Evolutionary conservation across 2,888 invertebrate species (phyloP).

Genomic region (Andrena trimmerana): DNA sequence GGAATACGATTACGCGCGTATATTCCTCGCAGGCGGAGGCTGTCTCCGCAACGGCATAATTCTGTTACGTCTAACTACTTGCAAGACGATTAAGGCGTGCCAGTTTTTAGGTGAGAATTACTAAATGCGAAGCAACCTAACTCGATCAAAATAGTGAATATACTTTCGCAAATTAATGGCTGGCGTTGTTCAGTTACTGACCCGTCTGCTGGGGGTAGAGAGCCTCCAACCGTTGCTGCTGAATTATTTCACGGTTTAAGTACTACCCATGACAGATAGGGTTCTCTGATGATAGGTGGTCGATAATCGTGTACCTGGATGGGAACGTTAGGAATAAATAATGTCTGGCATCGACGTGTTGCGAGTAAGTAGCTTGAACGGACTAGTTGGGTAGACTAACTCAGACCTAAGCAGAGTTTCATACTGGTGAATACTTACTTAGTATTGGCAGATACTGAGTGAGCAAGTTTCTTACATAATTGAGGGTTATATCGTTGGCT

Average conservation of each 20-base stretch:
- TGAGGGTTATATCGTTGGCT: no score
- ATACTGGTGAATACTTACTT: no score
- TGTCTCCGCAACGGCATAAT: background rate
- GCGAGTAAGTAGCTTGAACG: background rate
- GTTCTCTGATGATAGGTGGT: background rate
- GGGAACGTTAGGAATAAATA: slow-evolving; percentile 4
- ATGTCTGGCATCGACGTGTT: slow-evolving; percentile 1
- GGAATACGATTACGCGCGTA: background rate
- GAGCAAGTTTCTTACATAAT: no score
- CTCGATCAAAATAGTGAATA: slow-evolving; percentile 52
- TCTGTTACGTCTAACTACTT: slow-evolving; percentile 5
- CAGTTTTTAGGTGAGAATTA: slow-evolving; percentile 43
- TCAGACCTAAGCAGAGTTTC: background rate
- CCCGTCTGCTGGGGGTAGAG: slow-evolving; percentile 38
- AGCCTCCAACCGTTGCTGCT: slow-evolving; percentile 33
- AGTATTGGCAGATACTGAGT: no score
- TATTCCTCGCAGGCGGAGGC: background rate
- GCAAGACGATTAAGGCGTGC: slow-evolving; percentile 26
- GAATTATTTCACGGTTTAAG: slow-evolving; percentile 60
- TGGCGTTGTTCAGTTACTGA: slow-evolving; percentile 31
- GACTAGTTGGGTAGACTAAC: background rate
- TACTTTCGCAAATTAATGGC: slow-evolving; percentile 52
- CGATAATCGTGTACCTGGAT: background rate
- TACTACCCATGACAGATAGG: background rate
- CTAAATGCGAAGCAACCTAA: slow-evolving; percentile 26